Percentiles rank a stretch among this genome's conserved stretches.
phyloP scores from a whole-genome alignment of 2,113 vertebrate species.

The Gallinago media region DNA sequence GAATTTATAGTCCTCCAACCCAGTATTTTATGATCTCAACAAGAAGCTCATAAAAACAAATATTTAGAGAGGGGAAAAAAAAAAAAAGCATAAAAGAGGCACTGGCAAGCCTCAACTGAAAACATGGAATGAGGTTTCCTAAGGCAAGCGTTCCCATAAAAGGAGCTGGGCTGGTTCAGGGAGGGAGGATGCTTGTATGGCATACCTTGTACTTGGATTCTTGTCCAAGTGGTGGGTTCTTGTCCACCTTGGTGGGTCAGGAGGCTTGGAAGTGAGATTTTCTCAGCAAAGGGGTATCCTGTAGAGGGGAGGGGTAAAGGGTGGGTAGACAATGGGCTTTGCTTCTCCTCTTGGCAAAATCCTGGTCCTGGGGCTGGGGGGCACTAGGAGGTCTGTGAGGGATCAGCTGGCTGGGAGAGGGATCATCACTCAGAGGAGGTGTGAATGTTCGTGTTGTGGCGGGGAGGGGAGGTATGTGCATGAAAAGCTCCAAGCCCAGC shows the following conservation, averaged over 20 bases:
- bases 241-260: rapidly evolving
- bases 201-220: rapidly evolving
- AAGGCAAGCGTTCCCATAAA: background rate
- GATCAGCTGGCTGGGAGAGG: background rate
- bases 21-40: conserved; percentile 65
- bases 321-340: background rate
- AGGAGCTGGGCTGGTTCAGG: background rate
- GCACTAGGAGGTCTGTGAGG: background rate
- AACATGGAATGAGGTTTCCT: conserved; percentile 24
- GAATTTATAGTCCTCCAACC: conserved; percentile 24
- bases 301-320: background rate
- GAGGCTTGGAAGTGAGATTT: background rate
- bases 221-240: background rate
- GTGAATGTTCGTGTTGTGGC: rapidly evolving
- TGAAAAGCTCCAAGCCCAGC: background rate
- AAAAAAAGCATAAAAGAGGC: conserved; percentile 59
- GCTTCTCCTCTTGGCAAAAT: background rate
- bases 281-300: background rate
- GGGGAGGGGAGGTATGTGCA: rapidly evolving
- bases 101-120: conserved; percentile 18
- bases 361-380: background rate
- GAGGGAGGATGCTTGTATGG: background rate
- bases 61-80: background rate
- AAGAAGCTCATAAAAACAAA: conserved; percentile 69
- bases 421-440: rapidly evolving